Evolutionary conservation across 2,888 invertebrate genomes (phyloP), one percentile per base, ranked within the genome.

Genomic region (Mallateleia sp.): DNA sequence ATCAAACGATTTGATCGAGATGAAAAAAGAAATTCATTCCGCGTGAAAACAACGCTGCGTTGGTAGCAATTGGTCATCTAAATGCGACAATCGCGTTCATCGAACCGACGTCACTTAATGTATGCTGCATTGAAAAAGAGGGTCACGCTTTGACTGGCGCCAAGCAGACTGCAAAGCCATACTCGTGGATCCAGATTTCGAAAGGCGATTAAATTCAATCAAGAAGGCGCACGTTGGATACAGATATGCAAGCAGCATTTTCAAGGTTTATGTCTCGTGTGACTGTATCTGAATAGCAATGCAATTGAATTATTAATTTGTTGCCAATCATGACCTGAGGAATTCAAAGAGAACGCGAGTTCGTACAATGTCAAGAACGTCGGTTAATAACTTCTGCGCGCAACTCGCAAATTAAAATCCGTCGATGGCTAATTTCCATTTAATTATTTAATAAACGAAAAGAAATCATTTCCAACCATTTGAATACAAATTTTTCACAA

Each of bases 181-280:
- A 52, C 81, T 81, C 84, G 81, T 78, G 88, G 82, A 88, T 88
- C 88, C 79, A 82, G 88, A 85, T 88, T 88, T 88, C 88, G 82
- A 88, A 81, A 77, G 87, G 69, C 79, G 88, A 88, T 88, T 84
- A 85, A 88, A 88, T 88, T 82, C 64, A 75, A 82, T 75, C 82
- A 85, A 77, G 84, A 78, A 66, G 84, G 71, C 75, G 83, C 71
- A 34, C 32, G 72, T 54, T 52, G 60, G 77, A 84, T 80, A 72
- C 62, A 62, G 69, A 74, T 81, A 85, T 78, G 77, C 81, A 81
- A 78, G 56, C 66, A 60, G 78, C 58, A 72, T 82, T 78, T 81
- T 78, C 86, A 81, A 77, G 86, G 81, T 86, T 78, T 28, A 47
- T n/a, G 82, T 78, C 77, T 78, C 67, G 85, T 66, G 75, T 18